phyloP scores from a whole-genome alignment of 2,113 vertebrate species.

The Charina bottae region DNA sequence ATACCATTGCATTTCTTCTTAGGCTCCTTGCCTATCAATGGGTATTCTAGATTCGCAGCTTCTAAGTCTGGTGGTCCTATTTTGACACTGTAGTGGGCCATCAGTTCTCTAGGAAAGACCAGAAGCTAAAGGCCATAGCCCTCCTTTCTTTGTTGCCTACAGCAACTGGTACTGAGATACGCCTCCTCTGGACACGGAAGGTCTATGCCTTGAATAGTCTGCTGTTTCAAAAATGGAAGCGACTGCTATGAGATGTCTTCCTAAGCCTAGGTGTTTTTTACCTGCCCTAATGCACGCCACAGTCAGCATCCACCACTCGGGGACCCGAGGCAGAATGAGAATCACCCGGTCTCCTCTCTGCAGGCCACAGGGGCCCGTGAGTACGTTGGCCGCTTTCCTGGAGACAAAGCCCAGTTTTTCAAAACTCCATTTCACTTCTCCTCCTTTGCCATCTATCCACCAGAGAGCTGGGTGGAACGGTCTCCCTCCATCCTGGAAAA shows the following conservation, averaged over 20 bases:
- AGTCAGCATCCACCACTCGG: conserved; percentile 83
- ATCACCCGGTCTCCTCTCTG: conserved; percentile 74
- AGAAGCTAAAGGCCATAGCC: too few relatives aligned
- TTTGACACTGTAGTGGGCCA: too few relatives aligned
- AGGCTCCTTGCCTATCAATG: too few relatives aligned
- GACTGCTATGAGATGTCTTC: background rate
- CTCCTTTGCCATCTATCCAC: conserved; percentile 76
- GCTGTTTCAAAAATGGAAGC: background rate
- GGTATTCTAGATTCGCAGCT: too few relatives aligned
- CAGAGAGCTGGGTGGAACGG: conserved; percentile 76
- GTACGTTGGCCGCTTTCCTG: conserved; percentile 73
- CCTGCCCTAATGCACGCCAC: conserved; percentile 80
- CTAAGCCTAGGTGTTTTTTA: conserved; percentile 40
- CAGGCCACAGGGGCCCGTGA: conserved; percentile 70
- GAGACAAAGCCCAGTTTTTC: conserved; percentile 75
- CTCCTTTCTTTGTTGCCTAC: too few relatives aligned
- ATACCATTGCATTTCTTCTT: too few relatives aligned
- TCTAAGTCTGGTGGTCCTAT: too few relatives aligned
- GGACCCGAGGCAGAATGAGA: conserved; percentile 76
- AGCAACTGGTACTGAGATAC: too few relatives aligned
- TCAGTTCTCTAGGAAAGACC: too few relatives aligned
- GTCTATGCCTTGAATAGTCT: background rate
- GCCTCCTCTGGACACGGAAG: background rate
- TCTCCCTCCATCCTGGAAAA: conserved; percentile 52
- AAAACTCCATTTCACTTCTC: conserved; percentile 79